Base-by-base conservation (phyloP, 1,140 invertebrate genomes). In the Cryptotermes secundus region DNA sequence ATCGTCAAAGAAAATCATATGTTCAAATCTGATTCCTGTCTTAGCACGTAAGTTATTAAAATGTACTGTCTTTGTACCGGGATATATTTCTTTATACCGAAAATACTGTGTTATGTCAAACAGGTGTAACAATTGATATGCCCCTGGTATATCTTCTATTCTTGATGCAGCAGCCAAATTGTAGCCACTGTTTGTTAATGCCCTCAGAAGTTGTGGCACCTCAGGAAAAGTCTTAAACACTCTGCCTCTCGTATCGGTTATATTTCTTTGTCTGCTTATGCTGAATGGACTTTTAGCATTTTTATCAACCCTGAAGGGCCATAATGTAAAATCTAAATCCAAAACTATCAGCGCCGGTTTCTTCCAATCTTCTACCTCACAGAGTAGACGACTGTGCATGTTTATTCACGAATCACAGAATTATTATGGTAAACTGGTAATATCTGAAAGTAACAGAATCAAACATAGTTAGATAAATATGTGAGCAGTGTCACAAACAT, bases 1-100 rank as follows among this genome's bases (percentile, higher is more conserved):
- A 86, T 90, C 90, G 86, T 90, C 89, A 85, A 90, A 90, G 83
- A 90, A 90, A 9, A 90, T 80, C 92, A 92, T 92, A 6, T 91
- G 89, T n/a, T 87, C 86, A 86, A 88, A 91, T 1, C 86, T 83
- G n/a, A 90, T 59, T 36, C 89, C 89, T 84, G 89, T 89, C 31
- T 88, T 83, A 80, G 86, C 84, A 36, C 35, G 85, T 22, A 86
- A 85, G 80, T 84, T 45, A 19, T 82, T 35, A 82, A 86, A 85
- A 85, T 87, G 86, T 16, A 83, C 35, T 36, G 49, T 84, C 86
- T 87, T 87, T 24, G 16, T 79, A 42, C 85, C 81, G 34, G 87
- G 85, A 85, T 87, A 87, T 65, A 87, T 86, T 84, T 87, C 85
- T 82, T 85, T 86, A 80, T 80, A 86, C 19, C 42, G 42, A 65